These are phyloP conservation scores for Ophion ventricosus DNA, from an alignment of 2,888 invertebrate species.

Conservation along the genomic window DNA sequence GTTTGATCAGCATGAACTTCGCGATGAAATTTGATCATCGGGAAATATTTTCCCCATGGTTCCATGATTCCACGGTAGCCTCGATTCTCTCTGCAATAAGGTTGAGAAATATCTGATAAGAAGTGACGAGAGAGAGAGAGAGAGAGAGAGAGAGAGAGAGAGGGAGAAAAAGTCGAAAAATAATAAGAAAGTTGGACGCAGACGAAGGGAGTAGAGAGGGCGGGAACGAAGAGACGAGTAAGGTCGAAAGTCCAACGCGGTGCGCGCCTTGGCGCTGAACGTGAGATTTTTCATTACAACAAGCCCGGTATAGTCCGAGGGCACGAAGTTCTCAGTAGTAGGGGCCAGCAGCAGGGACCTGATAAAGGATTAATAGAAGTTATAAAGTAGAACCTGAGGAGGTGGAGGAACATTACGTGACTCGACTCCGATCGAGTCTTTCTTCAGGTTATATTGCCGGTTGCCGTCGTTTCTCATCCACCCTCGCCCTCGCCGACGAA, in stretches of 20 bases:
- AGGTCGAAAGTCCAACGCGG: slow-evolving; percentile 66
- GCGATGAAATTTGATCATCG: neutral
- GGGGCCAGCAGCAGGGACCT: slow-evolving; percentile 62
- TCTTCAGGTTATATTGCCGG: slow-evolving; percentile 83
- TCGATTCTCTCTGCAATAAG: slow-evolving; percentile 30
- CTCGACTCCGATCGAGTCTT: slow-evolving; percentile 83
- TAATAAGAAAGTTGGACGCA: slow-evolving; percentile 60
- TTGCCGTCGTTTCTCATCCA: slow-evolving; percentile 83
- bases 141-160: too few relatives aligned
- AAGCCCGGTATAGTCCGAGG: slow-evolving; percentile 64
- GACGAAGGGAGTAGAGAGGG: slow-evolving; percentile 24
- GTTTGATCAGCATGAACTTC: neutral
- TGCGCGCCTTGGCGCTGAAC: slow-evolving; percentile 66
- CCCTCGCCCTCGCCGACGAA: slow-evolving; percentile 66
- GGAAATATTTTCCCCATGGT: neutral
- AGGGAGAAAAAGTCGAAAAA: slow-evolving; percentile 36
- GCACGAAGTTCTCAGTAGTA: slow-evolving; percentile 63
- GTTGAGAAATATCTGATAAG: slow-evolving; percentile 34
- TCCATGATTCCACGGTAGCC: slow-evolving; percentile 11
- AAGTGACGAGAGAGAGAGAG: neutral
- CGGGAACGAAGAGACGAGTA: slow-evolving; percentile 42
- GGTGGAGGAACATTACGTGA: slow-evolving; percentile 83
- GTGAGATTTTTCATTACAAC: slow-evolving; percentile 73
- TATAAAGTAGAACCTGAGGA: slow-evolving; percentile 83
- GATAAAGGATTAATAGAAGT: slow-evolving; percentile 83